Evolutionary conservation across 1,140 invertebrate species (phyloP), one percentile per base, ranked within the genome.

Genomic region (Delia radicum): DNA sequence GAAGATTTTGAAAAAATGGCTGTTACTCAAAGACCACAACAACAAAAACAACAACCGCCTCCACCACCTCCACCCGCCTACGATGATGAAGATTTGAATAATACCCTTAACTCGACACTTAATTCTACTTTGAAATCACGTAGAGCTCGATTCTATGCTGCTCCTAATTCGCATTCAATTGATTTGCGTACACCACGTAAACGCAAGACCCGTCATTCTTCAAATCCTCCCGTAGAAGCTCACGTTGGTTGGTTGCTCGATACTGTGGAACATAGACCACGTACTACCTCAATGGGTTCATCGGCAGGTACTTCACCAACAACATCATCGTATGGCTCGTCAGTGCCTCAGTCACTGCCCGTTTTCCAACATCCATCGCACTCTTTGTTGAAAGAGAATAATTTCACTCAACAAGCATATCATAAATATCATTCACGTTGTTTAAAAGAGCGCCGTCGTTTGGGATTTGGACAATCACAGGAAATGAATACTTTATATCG

Each of bases 201-300:
- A 87, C 90, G 95, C 74, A 98, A 98, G 89, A 97, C 96, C 3
- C 89, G 94, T 33, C 95, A 98, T 86, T 96, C 94, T 77, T 93
- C 91, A 79, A 97, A 98, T 89, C 96, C 96, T 63, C 95, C 95
- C 0, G 90, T 96, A 55, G 98, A 98, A 84, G 93, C 95, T 82
- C 96, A 98, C 83, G 95, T 99, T 46, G 98, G 98, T 26, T 99
- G 98, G 98, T 93, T 99, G 77, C 93, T 98, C 90, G 96, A 97
- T 86, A 91, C 92, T 5, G 91, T 93, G 80, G 94, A 95, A 83
- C 94, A 96, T 86, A 87, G 93, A 21, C 90, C 90, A 10, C 87
- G 93, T 76, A 95, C 93, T 24, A 92, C 92, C 75, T 95, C 94
- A 76, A 89, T 89, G 78, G 92, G 92, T 78, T 93, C 92, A 8